Evolutionary conservation across 2,797 vertebrate species (phyloP), one percentile per base, ranked within the genome.

Genomic region (Cossypha polioptera): DNA sequence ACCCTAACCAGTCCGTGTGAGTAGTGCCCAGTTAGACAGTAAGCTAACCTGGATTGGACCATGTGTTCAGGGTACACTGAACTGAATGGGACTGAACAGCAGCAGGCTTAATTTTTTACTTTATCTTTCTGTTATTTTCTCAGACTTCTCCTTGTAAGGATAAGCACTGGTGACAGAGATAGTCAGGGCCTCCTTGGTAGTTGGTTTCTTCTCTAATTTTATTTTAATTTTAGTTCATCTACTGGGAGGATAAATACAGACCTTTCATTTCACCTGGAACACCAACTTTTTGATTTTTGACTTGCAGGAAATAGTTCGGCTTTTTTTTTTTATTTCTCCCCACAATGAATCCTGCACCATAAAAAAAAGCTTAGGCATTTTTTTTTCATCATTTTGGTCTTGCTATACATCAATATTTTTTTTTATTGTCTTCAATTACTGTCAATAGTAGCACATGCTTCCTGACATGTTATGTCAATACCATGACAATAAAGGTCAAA

Each of bases 211-310:
- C n/a, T 79, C 13, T 88, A 84, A 59, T 86, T 95, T 91, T 50
- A 50, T 43, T 89, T 87, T 75, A 48, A 91, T 88, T 92, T 89
- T 87, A 93, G 43, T 50, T 93, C 66, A 75, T 36, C 33, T n/a
- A 53, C 55, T 2, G 4, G 47, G 11, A 80, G 25, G 33, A 58
- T 53, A 78, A 96, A 84, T 47, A 29, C 9, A 94, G 55, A 43
- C 43, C 24, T 94, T 92, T 81, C 58, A 66, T 93, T 94, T 84
- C 33, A 95, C 82, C 77, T 94, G 86, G 58, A 95, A 76, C 43
- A 58, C 4, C 14, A 81, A 26, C 13, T 58, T 73, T 79, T 88
- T 90, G 25, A 81, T 78, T 47, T 68, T 82, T 66, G 19, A 45
- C 51, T 82, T 43, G 50, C 31, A 94, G 47, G 57, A 80, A 83